phyloP scores from a whole-genome alignment of 2,888 invertebrate species.

The Mellilla xanthometata region DNA sequence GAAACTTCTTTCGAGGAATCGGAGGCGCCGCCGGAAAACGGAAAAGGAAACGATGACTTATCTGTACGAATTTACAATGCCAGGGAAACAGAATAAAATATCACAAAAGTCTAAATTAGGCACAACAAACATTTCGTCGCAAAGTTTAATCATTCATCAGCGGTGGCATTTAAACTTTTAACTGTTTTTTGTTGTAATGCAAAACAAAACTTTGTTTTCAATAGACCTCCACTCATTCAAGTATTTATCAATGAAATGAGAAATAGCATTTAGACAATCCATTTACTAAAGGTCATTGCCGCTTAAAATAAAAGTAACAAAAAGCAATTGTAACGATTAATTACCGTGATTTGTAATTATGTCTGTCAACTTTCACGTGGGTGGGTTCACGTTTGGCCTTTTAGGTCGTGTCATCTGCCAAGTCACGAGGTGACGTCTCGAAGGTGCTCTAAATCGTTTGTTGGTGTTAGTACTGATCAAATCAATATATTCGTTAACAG shows the following conservation, averaged over 20 bases:
- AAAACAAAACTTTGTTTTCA: constrained; percentile 1
- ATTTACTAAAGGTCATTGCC: constrained; percentile 46
- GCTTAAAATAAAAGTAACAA: constrained; percentile 42
- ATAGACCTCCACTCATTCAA: not conserved
- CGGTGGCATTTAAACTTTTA: constrained; percentile 12
- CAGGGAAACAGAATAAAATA: constrained; percentile 53
- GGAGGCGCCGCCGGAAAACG: constrained; percentile 39
- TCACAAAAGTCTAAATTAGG: constrained; percentile 38
- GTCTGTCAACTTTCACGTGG: constrained; percentile 48
- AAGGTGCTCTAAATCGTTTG: constrained; percentile 11
- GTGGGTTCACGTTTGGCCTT: constrained; percentile 37
- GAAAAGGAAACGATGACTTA: constrained; percentile 41
- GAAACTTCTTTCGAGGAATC: constrained; percentile 47
- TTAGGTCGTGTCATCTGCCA: constrained; percentile 34
- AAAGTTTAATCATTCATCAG: constrained; percentile 1
- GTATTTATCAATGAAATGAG: constrained; percentile 6
- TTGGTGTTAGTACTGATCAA: constrained; percentile 2
- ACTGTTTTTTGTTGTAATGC: not conserved
- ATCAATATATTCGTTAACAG: not conserved
- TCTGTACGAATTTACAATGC: constrained; percentile 51
- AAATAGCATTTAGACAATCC: constrained; percentile 16
- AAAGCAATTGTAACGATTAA: constrained; percentile 52
- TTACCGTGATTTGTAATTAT: constrained; percentile 51
- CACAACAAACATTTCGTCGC: constrained; percentile 6
- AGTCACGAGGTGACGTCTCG: constrained; percentile 13